phyloP scores from a whole-genome alignment of 2,113 vertebrate species.

The Sprattus sprattus region DNA sequence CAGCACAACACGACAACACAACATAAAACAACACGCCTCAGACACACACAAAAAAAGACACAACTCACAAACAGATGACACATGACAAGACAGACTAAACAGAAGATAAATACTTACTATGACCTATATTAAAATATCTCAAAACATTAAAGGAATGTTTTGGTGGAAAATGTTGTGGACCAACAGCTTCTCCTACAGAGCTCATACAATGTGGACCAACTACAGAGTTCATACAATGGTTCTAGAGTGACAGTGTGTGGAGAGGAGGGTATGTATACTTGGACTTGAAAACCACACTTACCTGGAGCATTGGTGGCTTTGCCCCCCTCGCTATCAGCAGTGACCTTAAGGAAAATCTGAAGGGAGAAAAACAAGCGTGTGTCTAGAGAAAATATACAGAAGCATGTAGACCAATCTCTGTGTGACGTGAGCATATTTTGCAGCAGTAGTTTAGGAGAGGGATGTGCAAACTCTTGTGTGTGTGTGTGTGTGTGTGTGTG shows the following conservation, averaged over 20 bases:
- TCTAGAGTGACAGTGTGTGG: not conserved
- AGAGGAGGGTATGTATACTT: not conserved
- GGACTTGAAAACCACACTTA: conserved; percentile 53
- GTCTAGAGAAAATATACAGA: not conserved
- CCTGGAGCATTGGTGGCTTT: conserved; percentile 73
- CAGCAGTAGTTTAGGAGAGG: too few relatives aligned
- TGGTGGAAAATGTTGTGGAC: not conserved
- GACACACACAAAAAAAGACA: not conserved
- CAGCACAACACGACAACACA: conserved; percentile 10
- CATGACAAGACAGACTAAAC: not conserved
- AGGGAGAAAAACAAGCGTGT: conserved; percentile 23
- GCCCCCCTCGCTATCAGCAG: conserved; percentile 78
- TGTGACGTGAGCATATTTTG: not conserved
- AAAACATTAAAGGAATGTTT: not conserved
- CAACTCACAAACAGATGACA: not conserved
- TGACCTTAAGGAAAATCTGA: conserved; percentile 96
- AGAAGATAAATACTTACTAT: not conserved
- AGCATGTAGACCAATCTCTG: not conserved
- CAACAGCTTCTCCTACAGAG: too few relatives aligned
- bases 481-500: too few relatives aligned
- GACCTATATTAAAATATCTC: not conserved
- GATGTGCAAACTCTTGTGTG: too few relatives aligned
- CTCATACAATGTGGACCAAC: not conserved
- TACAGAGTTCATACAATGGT: not conserved
- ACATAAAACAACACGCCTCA: not conserved